Conservation (phyloP, 1,140 invertebrate species). For the Globodera rostochiensis region DNA sequence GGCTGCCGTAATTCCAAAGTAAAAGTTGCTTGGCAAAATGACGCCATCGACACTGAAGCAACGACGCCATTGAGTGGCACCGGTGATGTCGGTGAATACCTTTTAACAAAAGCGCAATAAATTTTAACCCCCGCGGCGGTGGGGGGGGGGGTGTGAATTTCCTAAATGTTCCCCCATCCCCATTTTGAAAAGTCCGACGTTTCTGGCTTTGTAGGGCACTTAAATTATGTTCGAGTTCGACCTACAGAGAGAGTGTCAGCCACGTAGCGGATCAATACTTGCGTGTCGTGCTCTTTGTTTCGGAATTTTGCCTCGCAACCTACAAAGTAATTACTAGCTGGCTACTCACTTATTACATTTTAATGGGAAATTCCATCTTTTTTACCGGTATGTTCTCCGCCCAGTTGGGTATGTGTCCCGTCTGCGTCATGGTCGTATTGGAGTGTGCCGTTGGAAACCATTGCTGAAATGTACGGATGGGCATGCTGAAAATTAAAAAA, state of each 20-base stretch:
- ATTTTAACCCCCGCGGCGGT: too few species aligned
- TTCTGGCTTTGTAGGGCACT: background rate
- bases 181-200: too few species aligned
- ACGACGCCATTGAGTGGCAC: conserved; percentile 87
- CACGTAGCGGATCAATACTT: conserved; percentile 86
- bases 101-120: conserved; percentile 32
- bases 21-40: conserved; percentile 89
- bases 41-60: conserved; percentile 89
- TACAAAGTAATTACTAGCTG: background rate
- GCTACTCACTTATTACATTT: background rate
- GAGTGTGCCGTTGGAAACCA: conserved; percentile 93
- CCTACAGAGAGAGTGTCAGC: conserved; percentile 81
- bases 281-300: conserved; percentile 87
- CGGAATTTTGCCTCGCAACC: conserved; percentile 79
- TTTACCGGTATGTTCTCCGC: conserved; percentile 58
- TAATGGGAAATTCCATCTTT: background rate
- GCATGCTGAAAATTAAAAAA: conserved; percentile 76
- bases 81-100: conserved; percentile 70
- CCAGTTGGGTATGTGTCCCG: conserved; percentile 93
- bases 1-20: conserved; percentile 88
- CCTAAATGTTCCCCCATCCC: too few species aligned
- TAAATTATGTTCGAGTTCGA: conserved; percentile 27
- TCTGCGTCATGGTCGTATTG: conserved; percentile 97
- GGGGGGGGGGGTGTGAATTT: too few species aligned
- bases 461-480: conserved; percentile 96